Percentiles rank a stretch among this genome's conserved stretches.
Evolutionary conservation across 2,113 vertebrate species (phyloP).

Genomic region (Oreochromis niloticus): DNA sequence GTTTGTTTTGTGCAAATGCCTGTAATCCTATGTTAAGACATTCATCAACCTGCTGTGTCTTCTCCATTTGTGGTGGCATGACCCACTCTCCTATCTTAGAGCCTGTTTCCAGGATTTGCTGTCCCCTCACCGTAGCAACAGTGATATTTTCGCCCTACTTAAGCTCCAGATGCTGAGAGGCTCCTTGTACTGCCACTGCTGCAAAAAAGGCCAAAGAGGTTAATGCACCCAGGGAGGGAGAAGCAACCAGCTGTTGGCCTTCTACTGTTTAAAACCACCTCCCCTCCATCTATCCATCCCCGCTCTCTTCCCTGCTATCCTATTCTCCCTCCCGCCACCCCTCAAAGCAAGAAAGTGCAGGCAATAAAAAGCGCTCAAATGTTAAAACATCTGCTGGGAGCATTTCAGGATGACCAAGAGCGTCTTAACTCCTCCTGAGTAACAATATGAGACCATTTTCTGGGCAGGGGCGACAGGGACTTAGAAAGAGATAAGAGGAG

Average conservation of each 20-base stretch:
- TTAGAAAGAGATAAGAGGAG: constrained; percentile 72
- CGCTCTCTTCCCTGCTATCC: constrained; percentile 6
- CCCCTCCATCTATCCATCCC: neutral
- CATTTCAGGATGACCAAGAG: constrained; percentile 56
- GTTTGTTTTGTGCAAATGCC: neutral
- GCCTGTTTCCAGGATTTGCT: constrained; percentile 46
- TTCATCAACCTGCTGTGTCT: neutral
- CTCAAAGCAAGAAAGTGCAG: constrained; percentile 45
- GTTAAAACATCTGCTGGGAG: constrained; percentile 68
- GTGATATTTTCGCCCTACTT: constrained; percentile 53
- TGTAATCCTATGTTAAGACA: neutral
- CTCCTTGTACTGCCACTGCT: constrained; percentile 64
- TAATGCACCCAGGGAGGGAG: constrained; percentile 68
- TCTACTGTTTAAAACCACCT: constrained; percentile 66
- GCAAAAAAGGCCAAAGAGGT: constrained; percentile 66
- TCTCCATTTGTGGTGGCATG: constrained; percentile 1
- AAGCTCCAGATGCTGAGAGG: constrained; percentile 72
- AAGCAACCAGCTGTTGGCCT: constrained; percentile 72
- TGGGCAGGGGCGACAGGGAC: constrained; percentile 48
- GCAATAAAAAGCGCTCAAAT: constrained; percentile 52
- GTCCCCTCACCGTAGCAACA: constrained; percentile 28
- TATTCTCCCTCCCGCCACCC: constrained; percentile 11
- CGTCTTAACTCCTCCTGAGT: constrained; percentile 68
- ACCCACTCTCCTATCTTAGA: constrained; percentile 38
- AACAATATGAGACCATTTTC: constrained; percentile 63